Evolutionary conservation across 2,797 vertebrate species (phyloP), one percentile per base, ranked within the genome.

Genomic region (Sebastes matsubarae): DNA sequence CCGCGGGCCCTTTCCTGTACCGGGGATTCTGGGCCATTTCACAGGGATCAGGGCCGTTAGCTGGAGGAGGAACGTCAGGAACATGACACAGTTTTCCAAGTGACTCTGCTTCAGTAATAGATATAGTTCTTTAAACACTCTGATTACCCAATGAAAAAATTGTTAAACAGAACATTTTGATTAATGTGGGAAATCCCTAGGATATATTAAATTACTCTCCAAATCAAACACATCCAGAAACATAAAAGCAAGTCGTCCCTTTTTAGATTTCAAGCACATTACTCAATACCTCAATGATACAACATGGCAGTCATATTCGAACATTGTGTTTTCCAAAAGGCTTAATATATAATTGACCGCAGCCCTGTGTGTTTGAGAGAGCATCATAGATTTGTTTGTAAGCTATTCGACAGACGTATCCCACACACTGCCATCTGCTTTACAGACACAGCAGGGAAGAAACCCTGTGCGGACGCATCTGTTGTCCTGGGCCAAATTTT

Each of bases 41-140:
- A 66, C 98, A 99, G 9, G 97, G 97, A 87, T 99, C 87, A 3
- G 98, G 98, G 36, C 98, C 98, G 7, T 96, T 88, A 91, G 98
- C 98, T 97, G 89, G 84, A 82, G 29, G 42, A 54, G 61, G 64
- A 4, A 18, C 32, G 94, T 97, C 96, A 97, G 96, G 96, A 96
- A 68, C 22, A 70, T 38, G 60, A 85, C 63, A 70, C 20, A n/a
- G 12, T 75, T 69, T 69, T 57, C 5, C 8, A 24, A 63, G 8
- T 32, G 22, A 79, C 16, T 72, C 25, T 24, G 18, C 32, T 4
- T 32, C 2, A 69, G 38, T 5, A 63, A 12, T 22, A 12, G 10
- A 12, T 22, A 12, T 22, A 12, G 12, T 18, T 6, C 22, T 46
- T 27, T 13, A 59, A 20, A 68, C 18, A 29, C n/a, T 46, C 16